Conservation (phyloP, 2,888 invertebrate genomes). For the Plemyria rubiginata region DNA sequence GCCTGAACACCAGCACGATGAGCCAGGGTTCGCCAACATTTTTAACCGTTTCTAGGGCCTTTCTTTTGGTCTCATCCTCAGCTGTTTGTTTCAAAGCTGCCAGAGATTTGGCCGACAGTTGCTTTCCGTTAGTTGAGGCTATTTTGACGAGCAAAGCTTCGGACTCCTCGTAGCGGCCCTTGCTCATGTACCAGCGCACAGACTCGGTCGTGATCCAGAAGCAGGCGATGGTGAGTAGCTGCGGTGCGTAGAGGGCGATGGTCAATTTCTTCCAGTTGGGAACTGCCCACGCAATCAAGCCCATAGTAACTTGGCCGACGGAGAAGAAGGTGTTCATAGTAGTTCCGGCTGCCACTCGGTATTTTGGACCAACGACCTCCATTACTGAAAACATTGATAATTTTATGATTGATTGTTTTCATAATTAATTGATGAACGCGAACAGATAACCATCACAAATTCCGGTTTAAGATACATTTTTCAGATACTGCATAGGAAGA, state of each 20-base stretch:
- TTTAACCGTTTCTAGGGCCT: conserved; percentile 44
- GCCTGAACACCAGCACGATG: conserved; percentile 59
- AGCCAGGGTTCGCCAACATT: conserved; percentile 61
- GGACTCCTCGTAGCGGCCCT: conserved; percentile 87
- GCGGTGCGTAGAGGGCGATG: conserved; percentile 88
- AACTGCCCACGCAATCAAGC: conserved; percentile 87
- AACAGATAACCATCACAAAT: no score
- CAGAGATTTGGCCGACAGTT: conserved; percentile 64
- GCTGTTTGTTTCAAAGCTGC: conserved; percentile 54
- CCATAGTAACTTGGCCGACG: conserved; percentile 88
- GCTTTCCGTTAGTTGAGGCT: conserved; percentile 84
- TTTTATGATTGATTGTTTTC: no score
- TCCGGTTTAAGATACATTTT: no score
- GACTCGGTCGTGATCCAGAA: conserved; percentile 89
- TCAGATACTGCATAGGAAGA: no score
- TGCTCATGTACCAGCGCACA: conserved; percentile 90
- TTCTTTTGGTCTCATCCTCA: conserved; percentile 55
- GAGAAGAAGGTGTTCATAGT: conserved; percentile 89
- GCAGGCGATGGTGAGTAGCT: conserved; percentile 86
- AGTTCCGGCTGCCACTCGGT: conserved; percentile 88
- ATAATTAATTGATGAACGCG: no score
- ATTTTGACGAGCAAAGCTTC: conserved; percentile 86
- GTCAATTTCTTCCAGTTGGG: conserved; percentile 89
- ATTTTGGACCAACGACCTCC: conserved; percentile 90
- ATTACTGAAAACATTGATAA: conserved; percentile 78